A percentile compares a stretch with the other conserved stretches of the same genome.
phyloP scores from a whole-genome alignment of 2,113 vertebrate genomes.

The Crypturellus undulatus region DNA sequence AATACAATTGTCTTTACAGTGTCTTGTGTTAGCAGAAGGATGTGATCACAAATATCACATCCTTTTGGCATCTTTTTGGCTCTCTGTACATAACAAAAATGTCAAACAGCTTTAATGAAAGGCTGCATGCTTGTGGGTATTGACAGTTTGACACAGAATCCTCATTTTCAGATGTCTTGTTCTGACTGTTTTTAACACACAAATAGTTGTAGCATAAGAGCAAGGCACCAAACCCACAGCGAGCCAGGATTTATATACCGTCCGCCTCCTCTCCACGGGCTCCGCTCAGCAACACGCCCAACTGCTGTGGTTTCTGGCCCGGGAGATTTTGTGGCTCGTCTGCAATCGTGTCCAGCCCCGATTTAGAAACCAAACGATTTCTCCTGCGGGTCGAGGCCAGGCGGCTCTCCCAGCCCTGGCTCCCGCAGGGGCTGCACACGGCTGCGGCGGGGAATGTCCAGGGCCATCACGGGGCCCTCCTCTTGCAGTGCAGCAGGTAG shows the following conservation, averaged over 20 bases:
- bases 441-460: too few species aligned
- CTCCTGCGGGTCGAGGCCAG: not conserved
- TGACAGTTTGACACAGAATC: conserved; percentile 77
- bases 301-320: conserved; percentile 27
- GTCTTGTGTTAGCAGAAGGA: conserved; percentile 76
- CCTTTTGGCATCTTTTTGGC: conserved; percentile 77
- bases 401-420: not conserved
- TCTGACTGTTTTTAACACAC: conserved; percentile 72
- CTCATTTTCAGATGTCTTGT: conserved; percentile 81
- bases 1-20: conserved; percentile 65
- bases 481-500: not conserved
- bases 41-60: conserved; percentile 81
- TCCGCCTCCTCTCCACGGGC: not conserved
- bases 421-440: too few species aligned
- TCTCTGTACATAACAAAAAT: conserved; percentile 82
- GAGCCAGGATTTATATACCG: not conserved
- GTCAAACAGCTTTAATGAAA: conserved; percentile 84
- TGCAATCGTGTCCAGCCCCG: not conserved
- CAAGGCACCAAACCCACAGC: not conserved
- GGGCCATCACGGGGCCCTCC: not conserved
- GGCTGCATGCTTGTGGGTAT: conserved; percentile 78
- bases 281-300: not conserved
- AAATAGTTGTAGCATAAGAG: conserved; percentile 49
- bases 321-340: not conserved
- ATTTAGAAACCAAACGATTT: conserved; percentile 57